Base-by-base conservation (phyloP, 2,797 vertebrate species). In the Scolopax rusticola region DNA sequence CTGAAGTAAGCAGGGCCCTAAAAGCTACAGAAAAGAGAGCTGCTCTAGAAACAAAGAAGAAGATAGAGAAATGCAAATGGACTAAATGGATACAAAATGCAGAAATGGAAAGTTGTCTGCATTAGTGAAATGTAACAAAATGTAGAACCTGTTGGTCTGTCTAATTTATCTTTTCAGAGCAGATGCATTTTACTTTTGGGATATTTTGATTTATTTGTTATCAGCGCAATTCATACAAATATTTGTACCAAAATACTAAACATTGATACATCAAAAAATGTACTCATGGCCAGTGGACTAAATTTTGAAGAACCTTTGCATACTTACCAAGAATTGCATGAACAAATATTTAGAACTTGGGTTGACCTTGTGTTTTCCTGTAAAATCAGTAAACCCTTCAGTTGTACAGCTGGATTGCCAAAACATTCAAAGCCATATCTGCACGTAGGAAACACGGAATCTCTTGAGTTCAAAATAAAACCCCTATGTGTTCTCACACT, bases 361-460 rank as follows among this genome's bases (percentile, higher is more conserved):
- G 47, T 78, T 91, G 57, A 89, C 20, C 13, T 73, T 50, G 5
- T 59, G 20, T 56, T 73, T 82, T 82, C 45, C 57, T 79, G 16
- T 82, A 57, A 94, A 95, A 60, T 69, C 48, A 79, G 12, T 67
- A 80, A 84, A 47, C 57, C 27, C 69, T 92, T 82, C 57, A 65
- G 41, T 23, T 92, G 24, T 87, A 60, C 33, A 84, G n/a, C 41
- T 59, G 36, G 7, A 69, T 54, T 95, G 41, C 47, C 8, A 15
- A 57, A 89, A 63, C 79, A 75, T 75, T 89, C 84, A 70, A 87
- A 91, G 54, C 47, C 89, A 12, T 79, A 59, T 89, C 32, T 84
- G 13, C 7, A 25, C 36, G 27, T 28, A 93, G 60, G 38, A n/a
- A 91, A 63, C 71, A 73, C 3, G 2, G 54, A 53, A 81, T 67